These are phyloP conservation scores for Zosterops lateralis DNA, from an alignment of 2,113 vertebrate genomes.

Conservation along the genomic window DNA sequence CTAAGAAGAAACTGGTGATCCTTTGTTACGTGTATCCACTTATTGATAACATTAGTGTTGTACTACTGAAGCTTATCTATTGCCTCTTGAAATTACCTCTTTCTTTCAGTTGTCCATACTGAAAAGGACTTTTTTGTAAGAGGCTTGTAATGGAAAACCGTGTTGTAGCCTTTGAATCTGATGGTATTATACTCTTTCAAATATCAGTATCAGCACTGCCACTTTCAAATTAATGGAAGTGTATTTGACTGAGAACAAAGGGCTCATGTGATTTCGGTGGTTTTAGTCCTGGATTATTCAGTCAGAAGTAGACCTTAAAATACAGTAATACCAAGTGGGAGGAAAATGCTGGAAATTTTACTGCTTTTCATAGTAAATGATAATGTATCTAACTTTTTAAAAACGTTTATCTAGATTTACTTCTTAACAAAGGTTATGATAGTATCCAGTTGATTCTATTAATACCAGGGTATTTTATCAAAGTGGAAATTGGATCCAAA, in stretches of 20 bases:
- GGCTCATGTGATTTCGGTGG: constrained; percentile 1
- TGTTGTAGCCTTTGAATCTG: background rate
- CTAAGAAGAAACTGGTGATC: background rate
- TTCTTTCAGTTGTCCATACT: background rate
- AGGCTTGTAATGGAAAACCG: background rate
- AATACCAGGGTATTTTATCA: background rate
- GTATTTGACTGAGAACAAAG: constrained; percentile 21
- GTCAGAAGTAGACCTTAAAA: background rate
- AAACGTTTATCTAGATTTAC: background rate
- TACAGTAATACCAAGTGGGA: background rate
- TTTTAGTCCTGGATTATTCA: constrained; percentile 38
- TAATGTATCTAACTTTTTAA: background rate
- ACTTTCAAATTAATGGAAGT: background rate
- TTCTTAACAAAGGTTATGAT: background rate
- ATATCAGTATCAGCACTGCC: background rate
- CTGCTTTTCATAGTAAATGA: background rate
- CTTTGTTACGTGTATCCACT: background rate
- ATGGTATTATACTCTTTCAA: background rate
- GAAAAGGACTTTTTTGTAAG: background rate
- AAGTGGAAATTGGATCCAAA: background rate
- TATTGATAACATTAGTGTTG: background rate
- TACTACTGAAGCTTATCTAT: background rate
- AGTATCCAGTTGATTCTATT: background rate
- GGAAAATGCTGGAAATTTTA: background rate
- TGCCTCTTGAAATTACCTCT: background rate